Conservation (phyloP, 37 sponge, comb jelly and placozoan species). For the Beroe ovata region DNA sequence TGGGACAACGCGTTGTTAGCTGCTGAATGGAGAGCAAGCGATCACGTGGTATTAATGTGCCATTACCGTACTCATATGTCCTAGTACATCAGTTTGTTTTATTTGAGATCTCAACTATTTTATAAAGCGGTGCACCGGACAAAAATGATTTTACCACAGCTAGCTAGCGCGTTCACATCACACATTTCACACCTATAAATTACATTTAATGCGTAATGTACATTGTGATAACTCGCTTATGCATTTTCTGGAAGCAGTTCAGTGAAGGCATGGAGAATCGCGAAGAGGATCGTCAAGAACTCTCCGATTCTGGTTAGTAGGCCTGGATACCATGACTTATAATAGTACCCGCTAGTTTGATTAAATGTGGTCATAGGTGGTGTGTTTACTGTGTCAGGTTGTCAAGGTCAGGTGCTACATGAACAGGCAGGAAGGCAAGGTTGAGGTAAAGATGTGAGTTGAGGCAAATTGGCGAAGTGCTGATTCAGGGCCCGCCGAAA, state of each 20-base stretch:
- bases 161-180: constrained; percentile 62
- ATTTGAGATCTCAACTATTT: constrained; percentile 68
- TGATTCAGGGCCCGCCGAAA: too few species aligned
- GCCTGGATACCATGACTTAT: constrained; percentile 9
- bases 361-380: too few species aligned
- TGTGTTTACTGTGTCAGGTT: too few species aligned
- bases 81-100: constrained; percentile 65
- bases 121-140: constrained; percentile 67
- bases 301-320: constrained; percentile 67
- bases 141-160: constrained; percentile 40
- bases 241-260: constrained; percentile 44
- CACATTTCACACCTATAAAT: constrained; percentile 60
- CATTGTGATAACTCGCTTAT: constrained; percentile 7
- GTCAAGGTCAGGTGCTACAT: too few species aligned
- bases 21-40: neutral
- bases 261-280: constrained; percentile 65
- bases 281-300: constrained; percentile 33
- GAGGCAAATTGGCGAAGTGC: too few species aligned
- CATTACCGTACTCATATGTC: constrained; percentile 46
- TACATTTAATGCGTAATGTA: too few species aligned
- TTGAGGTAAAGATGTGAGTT: too few species aligned
- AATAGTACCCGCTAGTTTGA: constrained; percentile 34
- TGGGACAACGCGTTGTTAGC: neutral
- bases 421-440: too few species aligned
- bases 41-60: constrained; percentile 57